Percentiles rank a stretch among this genome's conserved stretches.
Conservation (phyloP, 2,888 invertebrate species). For the Azorinus chamasolen region DNA sequence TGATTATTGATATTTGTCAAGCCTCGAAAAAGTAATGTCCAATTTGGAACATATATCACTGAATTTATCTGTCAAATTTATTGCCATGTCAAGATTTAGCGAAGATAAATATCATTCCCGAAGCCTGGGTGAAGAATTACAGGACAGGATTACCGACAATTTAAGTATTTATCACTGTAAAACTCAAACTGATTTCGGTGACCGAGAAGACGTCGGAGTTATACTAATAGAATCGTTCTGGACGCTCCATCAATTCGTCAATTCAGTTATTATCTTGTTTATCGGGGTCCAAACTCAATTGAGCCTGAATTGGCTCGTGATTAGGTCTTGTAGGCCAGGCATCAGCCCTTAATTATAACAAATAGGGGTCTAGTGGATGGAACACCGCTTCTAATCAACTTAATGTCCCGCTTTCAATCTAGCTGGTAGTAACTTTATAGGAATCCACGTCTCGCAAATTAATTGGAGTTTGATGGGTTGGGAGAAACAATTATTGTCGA, state of each 20-base stretch:
- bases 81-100: constrained; percentile 40
- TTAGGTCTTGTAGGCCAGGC: constrained; percentile 33
- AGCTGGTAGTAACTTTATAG: constrained; percentile 24
- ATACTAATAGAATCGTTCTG: constrained; percentile 42
- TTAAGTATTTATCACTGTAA: constrained; percentile 43
- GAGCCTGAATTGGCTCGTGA: constrained; percentile 46
- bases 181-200: constrained; percentile 31
- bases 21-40: constrained; percentile 48
- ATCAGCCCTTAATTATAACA: constrained; percentile 64
- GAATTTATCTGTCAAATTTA: constrained; percentile 42
- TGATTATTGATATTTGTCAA: constrained; percentile 39
- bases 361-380: constrained; percentile 53
- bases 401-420: constrained; percentile 34
- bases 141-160: constrained; percentile 34
- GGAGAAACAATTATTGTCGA: constrained; percentile 10
- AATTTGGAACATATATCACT: constrained; percentile 56
- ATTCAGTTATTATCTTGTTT: constrained; percentile 17
- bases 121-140: constrained; percentile 38
- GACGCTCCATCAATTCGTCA: too few relatives aligned
- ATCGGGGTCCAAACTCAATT: constrained; percentile 53
- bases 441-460: constrained; percentile 21
- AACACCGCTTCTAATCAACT: constrained; percentile 49
- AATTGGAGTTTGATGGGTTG: constrained; percentile 35
- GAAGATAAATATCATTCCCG: constrained; percentile 41
- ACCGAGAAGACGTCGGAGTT: constrained; percentile 46